A percentile compares a stretch with the other conserved stretches of the same genome.
Evolutionary conservation across 2,888 invertebrate species (phyloP).

Genomic region (Apomyelois bistriatella): DNA sequence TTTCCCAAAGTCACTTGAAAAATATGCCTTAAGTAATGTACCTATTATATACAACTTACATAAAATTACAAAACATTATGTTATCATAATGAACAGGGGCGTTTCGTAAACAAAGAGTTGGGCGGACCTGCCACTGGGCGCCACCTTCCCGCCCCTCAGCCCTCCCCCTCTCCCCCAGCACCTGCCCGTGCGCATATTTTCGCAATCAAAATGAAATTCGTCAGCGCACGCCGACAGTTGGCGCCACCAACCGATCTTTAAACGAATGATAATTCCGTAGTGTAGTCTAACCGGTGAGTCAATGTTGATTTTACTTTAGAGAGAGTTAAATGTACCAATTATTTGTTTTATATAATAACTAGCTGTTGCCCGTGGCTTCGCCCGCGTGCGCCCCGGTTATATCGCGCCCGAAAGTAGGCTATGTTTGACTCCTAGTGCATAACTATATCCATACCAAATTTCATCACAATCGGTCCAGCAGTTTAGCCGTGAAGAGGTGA

Average conservation of each 20-base stretch:
- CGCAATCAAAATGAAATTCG: constrained; percentile 54
- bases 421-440: too few species aligned
- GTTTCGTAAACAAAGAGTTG: constrained; percentile 76
- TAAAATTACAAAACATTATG: constrained; percentile 42
- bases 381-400: too few species aligned
- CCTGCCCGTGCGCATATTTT: constrained; percentile 64
- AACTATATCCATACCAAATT: too few species aligned
- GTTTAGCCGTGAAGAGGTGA: too few species aligned
- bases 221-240: constrained; percentile 27
- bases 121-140: constrained; percentile 69
- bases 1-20: too few species aligned
- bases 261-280: constrained; percentile 13
- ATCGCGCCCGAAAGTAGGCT: too few species aligned
- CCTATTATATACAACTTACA: constrained; percentile 24
- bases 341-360: too few species aligned
- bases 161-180: constrained; percentile 35
- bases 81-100: constrained; percentile 68
- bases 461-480: too few species aligned
- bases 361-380: too few species aligned
- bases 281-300: neutral
- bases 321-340: neutral
- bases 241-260: constrained; percentile 34
- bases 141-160: constrained; percentile 48
- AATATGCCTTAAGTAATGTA: too few species aligned
- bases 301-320: neutral